A percentile compares a stretch with the other conserved stretches of the same genome.
These are phyloP conservation scores for Sylvicola cinctus DNA, from an alignment of 2,888 invertebrate species.

Conservation along the genomic window DNA sequence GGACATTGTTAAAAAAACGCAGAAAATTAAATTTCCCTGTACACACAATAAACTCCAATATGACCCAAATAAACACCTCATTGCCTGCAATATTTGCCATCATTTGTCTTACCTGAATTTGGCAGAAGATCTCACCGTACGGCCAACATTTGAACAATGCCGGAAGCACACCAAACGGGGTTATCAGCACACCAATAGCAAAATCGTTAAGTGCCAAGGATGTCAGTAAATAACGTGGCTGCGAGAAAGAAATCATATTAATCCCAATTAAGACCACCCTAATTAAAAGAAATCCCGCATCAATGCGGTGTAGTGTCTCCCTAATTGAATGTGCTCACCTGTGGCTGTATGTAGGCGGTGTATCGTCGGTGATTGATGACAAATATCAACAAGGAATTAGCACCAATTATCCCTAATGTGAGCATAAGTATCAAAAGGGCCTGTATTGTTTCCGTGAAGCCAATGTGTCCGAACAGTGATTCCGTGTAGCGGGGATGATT, in stretches of 20 bases:
- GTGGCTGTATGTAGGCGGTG: slow-evolving; percentile 69
- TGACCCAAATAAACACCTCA: too few species aligned
- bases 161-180: slow-evolving; percentile 66
- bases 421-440: slow-evolving; percentile 55
- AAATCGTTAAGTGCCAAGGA: slow-evolving; percentile 73
- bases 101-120: slow-evolving; percentile 60
- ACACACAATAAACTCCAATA: too few species aligned
- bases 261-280: too few species aligned
- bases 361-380: slow-evolving; percentile 69
- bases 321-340: slow-evolving; percentile 33
- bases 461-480: slow-evolving; percentile 40
- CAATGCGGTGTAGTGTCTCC: not conserved
- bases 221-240: slow-evolving; percentile 74
- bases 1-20: too few species aligned
- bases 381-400: slow-evolving; percentile 59
- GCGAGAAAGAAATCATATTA: too few species aligned
- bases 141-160: slow-evolving; percentile 79
- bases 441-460: slow-evolving; percentile 51
- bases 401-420: slow-evolving; percentile 57
- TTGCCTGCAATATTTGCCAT: too few species aligned
- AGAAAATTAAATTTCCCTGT: too few species aligned
- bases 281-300: too few species aligned
- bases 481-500: slow-evolving; percentile 43
- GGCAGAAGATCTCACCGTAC: slow-evolving; percentile 74
- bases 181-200: slow-evolving; percentile 68